Evolutionary conservation across 2,113 vertebrate genomes (phyloP).

Genomic region (Uria aalge): DNA sequence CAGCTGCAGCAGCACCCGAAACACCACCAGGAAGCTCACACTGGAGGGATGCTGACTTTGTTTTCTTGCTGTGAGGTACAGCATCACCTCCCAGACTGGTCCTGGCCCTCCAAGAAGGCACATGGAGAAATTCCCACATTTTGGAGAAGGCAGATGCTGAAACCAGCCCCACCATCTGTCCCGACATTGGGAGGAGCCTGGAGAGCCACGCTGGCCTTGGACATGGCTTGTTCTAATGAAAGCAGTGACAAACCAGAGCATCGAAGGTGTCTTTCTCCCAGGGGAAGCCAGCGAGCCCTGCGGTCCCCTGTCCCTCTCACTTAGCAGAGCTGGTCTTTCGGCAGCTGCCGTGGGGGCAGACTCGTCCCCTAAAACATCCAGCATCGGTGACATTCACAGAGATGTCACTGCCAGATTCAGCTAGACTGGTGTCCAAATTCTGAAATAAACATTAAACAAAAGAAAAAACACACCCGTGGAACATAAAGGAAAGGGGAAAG

Average conservation of each 20-base stretch:
- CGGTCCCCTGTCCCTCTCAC: background rate
- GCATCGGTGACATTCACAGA: fast-evolving
- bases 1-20: fast-evolving
- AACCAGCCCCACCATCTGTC: background rate
- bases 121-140: background rate
- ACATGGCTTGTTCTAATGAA: background rate
- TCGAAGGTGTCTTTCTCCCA: background rate
- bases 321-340: background rate
- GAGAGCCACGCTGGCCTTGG: fast-evolving
- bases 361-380: background rate
- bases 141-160: background rate
- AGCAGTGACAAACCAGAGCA: background rate
- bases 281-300: background rate
- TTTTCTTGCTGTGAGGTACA: background rate
- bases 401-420: background rate
- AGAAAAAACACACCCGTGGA: background rate
- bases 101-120: background rate
- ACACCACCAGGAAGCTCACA: background rate
- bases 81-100: background rate
- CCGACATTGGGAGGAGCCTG: fast-evolving
- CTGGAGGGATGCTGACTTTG: background rate
- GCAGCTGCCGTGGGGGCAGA: fast-evolving
- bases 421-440: background rate
- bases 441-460: background rate
- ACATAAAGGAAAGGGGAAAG: background rate